phyloP scores from a whole-genome alignment of 2,797 vertebrate genomes.

The Labroides dimidiatus region DNA sequence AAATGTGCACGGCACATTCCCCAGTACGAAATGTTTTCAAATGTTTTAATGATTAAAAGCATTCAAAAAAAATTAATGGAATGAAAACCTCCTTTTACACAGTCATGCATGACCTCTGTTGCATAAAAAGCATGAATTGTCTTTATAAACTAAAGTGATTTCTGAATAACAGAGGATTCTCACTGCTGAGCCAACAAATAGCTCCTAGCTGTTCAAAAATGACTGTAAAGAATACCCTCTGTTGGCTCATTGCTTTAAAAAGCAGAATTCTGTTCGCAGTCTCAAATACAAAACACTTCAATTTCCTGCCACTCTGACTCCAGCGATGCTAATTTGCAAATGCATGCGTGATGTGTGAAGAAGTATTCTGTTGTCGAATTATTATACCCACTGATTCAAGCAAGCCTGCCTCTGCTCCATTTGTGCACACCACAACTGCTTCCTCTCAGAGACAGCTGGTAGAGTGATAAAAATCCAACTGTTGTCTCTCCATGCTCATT shows the following conservation, averaged over 20 bases:
- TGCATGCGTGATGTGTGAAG: slow-evolving; percentile 32
- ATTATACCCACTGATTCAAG: slow-evolving; percentile 39
- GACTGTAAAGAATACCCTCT: slow-evolving; percentile 27
- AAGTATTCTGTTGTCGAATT: slow-evolving; percentile 45
- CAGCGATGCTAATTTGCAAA: slow-evolving; percentile 49
- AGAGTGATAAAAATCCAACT: slow-evolving; percentile 9
- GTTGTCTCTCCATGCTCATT: neutral
- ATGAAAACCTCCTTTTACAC: slow-evolving; percentile 16
- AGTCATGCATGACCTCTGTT: slow-evolving; percentile 41
- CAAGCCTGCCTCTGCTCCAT: slow-evolving; percentile 33
- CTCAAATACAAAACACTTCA: slow-evolving; percentile 41
- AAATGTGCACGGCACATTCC: neutral
- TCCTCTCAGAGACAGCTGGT: slow-evolving; percentile 22
- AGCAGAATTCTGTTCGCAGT: slow-evolving; percentile 14
- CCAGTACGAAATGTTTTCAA: slow-evolving; percentile 1
- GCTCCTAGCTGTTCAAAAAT: slow-evolving; percentile 46
- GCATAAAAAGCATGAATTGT: slow-evolving; percentile 46
- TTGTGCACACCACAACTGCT: slow-evolving; percentile 27
- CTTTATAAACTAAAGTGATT: slow-evolving; percentile 48
- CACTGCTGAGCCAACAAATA: slow-evolving; percentile 19
- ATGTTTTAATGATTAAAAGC: slow-evolving; percentile 35
- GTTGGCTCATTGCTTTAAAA: slow-evolving; percentile 25
- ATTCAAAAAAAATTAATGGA: slow-evolving; percentile 18
- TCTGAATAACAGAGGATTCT: slow-evolving; percentile 42
- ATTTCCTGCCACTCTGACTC: slow-evolving; percentile 41